These are phyloP conservation scores for Anarrhichthys ocellatus DNA, from an alignment of 2,113 vertebrate genomes.

Conservation along the genomic window DNA sequence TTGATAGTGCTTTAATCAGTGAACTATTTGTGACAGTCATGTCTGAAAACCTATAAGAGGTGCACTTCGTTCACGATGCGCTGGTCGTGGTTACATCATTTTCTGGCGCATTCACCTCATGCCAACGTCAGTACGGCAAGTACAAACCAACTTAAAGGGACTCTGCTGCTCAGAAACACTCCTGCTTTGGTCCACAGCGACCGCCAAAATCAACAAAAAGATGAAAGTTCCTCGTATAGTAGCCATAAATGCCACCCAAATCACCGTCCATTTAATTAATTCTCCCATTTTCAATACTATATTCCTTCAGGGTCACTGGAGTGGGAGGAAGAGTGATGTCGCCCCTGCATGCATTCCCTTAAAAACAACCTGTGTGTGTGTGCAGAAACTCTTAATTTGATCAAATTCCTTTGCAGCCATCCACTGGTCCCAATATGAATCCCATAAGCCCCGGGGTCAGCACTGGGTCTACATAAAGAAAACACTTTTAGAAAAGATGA, in stretches of 20 bases:
- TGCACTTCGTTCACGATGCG: too few relatives aligned
- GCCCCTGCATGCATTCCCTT: constrained; percentile 12
- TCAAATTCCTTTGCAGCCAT: constrained; percentile 10
- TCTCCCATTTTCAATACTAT: neutral
- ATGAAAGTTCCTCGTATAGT: neutral
- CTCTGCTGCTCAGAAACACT: neutral
- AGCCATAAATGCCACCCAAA: neutral
- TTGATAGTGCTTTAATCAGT: too few relatives aligned
- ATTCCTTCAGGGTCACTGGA: neutral
- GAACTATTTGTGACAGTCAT: too few relatives aligned
- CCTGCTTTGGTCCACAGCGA: neutral
- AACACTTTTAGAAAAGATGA: constrained; percentile 2
- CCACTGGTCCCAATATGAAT: constrained; percentile 23
- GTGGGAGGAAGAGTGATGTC: neutral
- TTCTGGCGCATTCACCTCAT: neutral
- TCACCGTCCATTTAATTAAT: neutral
- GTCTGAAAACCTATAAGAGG: too few relatives aligned
- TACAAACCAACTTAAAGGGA: neutral
- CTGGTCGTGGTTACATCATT: neutral
- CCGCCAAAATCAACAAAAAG: neutral
- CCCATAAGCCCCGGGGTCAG: constrained; percentile 33
- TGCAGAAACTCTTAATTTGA: constrained; percentile 2
- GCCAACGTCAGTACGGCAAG: neutral
- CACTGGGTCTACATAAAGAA: constrained; percentile 8
- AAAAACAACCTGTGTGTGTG: neutral